Percentiles rank a stretch among this genome's conserved stretches.
phyloP scores from a whole-genome alignment of 1,140 invertebrate genomes.

The Pseudomyrmex dendroicus region DNA sequence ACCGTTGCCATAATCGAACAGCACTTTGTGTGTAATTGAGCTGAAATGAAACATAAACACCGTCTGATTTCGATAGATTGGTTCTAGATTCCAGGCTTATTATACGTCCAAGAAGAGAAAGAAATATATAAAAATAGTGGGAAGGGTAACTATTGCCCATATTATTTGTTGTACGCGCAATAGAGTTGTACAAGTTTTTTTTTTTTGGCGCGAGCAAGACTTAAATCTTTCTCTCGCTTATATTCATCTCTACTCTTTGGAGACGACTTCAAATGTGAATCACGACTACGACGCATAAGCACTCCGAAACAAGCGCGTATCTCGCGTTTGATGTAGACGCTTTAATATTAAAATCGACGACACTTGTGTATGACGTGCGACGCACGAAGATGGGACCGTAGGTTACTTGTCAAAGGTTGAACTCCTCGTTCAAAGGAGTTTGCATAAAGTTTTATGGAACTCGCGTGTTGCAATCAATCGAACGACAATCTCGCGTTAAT shows the following conservation, averaged over 20 bases:
- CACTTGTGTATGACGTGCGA: constrained; percentile 36
- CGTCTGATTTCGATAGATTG: background rate
- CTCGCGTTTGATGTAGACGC: constrained; percentile 41
- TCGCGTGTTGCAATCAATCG: constrained; percentile 20
- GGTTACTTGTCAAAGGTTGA: constrained; percentile 21
- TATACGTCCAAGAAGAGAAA: background rate
- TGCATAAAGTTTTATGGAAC: constrained; percentile 9
- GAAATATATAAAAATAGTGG: background rate
- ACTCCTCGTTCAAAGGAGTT: constrained; percentile 36
- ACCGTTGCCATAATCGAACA: constrained; percentile 34
- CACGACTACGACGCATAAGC: constrained; percentile 17
- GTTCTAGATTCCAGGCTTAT: constrained; percentile 20
- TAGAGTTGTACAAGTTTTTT: background rate
- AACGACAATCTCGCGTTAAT: constrained; percentile 19
- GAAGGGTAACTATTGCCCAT: constrained; percentile 1
- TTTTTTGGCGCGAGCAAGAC: constrained; percentile 9
- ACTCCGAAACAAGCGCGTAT: constrained; percentile 40
- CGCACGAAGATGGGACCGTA: constrained; percentile 12
- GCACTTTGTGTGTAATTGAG: constrained; percentile 38
- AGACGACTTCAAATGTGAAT: constrained; percentile 49
- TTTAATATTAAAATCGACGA: constrained; percentile 58
- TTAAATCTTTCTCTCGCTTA: constrained; percentile 51
- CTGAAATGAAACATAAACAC: constrained; percentile 67
- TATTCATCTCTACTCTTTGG: constrained; percentile 17
- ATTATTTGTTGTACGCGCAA: background rate